Evolutionary conservation across 1,140 invertebrate genomes (phyloP).

Genomic region (Pantala flavescens): DNA sequence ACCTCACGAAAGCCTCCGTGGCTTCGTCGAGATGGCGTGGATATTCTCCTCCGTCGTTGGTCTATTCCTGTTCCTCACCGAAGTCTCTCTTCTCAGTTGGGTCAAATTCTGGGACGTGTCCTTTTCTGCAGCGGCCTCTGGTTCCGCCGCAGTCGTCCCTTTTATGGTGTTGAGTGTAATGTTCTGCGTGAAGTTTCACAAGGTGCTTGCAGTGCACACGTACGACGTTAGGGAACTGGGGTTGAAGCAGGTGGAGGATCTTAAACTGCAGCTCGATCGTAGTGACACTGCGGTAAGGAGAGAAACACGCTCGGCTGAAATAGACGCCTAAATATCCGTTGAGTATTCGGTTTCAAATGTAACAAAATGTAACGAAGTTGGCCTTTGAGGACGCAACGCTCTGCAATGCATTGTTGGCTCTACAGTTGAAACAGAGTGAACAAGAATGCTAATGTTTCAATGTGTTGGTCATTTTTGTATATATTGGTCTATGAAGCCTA

Average conservation of each 20-base stretch:
- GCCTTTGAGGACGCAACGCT: too few species aligned
- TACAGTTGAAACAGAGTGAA: too few species aligned
- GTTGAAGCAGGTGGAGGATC: not conserved
- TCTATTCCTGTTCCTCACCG: conserved; percentile 50
- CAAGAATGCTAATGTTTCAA: too few species aligned
- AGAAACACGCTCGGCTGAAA: too few species aligned
- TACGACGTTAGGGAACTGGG: conserved; percentile 32
- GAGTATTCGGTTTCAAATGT: too few species aligned
- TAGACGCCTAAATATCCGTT: too few species aligned
- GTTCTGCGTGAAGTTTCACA: conserved; percentile 86
- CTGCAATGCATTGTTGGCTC: too few species aligned
- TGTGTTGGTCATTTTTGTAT: too few species aligned
- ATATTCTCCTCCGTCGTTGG: conserved; percentile 87
- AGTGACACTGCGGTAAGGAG: too few species aligned
- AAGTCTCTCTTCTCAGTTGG: conserved; percentile 79
- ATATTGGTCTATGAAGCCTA: too few species aligned
- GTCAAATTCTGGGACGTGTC: conserved; percentile 76
- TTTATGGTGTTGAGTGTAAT: conserved; percentile 74
- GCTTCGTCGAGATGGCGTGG: conserved; percentile 89
- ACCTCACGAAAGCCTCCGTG: conserved; percentile 63
- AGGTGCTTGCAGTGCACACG: conserved; percentile 71
- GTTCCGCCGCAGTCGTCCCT: conserved; percentile 79
- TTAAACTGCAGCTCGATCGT: not conserved
- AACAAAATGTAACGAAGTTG: too few species aligned
- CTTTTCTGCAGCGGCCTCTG: conserved; percentile 64